Base-by-base conservation (phyloP, 2,113 vertebrate genomes). In the Nycticorax nycticorax region DNA sequence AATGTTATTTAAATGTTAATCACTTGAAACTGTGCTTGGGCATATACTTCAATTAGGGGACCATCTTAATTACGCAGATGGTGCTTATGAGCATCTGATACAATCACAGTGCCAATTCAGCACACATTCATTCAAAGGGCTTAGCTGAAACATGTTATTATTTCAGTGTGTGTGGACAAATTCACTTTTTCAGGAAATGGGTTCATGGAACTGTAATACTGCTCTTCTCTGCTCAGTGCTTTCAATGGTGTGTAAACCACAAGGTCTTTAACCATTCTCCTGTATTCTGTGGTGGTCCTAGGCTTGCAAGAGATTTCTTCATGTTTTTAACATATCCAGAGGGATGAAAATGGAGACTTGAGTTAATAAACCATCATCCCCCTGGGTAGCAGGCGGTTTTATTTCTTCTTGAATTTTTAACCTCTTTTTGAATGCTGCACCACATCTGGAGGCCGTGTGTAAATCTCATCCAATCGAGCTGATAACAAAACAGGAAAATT, bases 1-100 rank as follows among this genome's bases (percentile, higher is more conserved):
- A 93, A 91, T 85, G 92, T 95, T 96, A 88, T 95, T 97, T 96
- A 93, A 95, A 95, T 96, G 88, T 93, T 96, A 97, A 97, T 96
- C 94, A 93, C 92, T 97, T 96, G 95, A 97, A 96, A 92, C 81
- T 93, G 85, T 94, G 66, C 52, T 95, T 79, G 84, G 86, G 83
- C 96, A 92, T 96, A 95, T 97, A 95, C 95, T 97, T 97, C 90
- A 95, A 87, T 95, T 96, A 94, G 39, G 59, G 86, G 83, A 87
- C 91, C 85, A 90, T 95, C 95, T 97, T 97, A 93, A 97, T 97
- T 96, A 94, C 92, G 85, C 93, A 97, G 87, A 95, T 97, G 94
- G 92, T 88, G 82, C 94, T 96, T 95, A 62, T 79, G 92, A 92
- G 84, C 93, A 97, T 93, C 96, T 96, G 90, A 97, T 93, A 91